Evolutionary conservation across 2,113 vertebrate species (phyloP).

Genomic region (Scartelaos histophorus): DNA sequence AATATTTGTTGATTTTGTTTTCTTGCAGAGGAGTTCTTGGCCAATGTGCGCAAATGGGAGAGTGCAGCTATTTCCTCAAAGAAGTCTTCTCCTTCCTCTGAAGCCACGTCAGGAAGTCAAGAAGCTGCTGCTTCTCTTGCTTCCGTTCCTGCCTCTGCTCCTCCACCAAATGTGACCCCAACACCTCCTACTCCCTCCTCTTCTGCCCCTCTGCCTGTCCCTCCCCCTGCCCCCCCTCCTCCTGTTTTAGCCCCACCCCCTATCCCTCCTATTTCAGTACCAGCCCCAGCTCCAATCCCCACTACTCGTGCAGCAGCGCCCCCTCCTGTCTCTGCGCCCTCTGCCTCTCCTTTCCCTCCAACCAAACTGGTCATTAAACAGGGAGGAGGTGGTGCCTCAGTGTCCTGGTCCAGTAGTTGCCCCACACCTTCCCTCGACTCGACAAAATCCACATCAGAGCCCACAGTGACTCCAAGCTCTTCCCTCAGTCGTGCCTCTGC

Average conservation of each 20-base stretch:
- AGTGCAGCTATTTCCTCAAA: slow-evolving; percentile 56
- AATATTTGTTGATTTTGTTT: not conserved
- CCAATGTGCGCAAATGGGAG: slow-evolving; percentile 81
- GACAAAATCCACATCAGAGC: slow-evolving; percentile 35
- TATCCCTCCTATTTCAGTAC: slow-evolving; percentile 25
- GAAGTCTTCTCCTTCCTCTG: slow-evolving; percentile 39
- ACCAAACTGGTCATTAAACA: slow-evolving; percentile 93
- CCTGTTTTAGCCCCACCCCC: slow-evolving; percentile 15
- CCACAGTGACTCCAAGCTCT: slow-evolving; percentile 41
- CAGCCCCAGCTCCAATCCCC: slow-evolving; percentile 11
- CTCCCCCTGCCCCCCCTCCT: not conserved
- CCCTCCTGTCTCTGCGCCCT: not conserved
- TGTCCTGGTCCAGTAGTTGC: slow-evolving; percentile 87
- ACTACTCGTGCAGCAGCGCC: not conserved
- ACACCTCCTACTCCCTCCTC: slow-evolving; percentile 23
- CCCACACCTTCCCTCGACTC: slow-evolving; percentile 52
- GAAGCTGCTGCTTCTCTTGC: slow-evolving; percentile 8
- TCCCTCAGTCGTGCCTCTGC: slow-evolving; percentile 50
- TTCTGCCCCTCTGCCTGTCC: slow-evolving; percentile 18
- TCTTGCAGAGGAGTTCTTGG: slow-evolving; percentile 88
- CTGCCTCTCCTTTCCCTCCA: slow-evolving; percentile 69
- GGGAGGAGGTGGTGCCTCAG: slow-evolving; percentile 82
- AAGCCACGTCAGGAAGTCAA: slow-evolving; percentile 27
- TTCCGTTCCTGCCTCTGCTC: slow-evolving; percentile 5
- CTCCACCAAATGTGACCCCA: slow-evolving; percentile 13